Base-by-base conservation (phyloP, 2,797 vertebrate species). In the Schizothorax lantsangensis region DNA sequence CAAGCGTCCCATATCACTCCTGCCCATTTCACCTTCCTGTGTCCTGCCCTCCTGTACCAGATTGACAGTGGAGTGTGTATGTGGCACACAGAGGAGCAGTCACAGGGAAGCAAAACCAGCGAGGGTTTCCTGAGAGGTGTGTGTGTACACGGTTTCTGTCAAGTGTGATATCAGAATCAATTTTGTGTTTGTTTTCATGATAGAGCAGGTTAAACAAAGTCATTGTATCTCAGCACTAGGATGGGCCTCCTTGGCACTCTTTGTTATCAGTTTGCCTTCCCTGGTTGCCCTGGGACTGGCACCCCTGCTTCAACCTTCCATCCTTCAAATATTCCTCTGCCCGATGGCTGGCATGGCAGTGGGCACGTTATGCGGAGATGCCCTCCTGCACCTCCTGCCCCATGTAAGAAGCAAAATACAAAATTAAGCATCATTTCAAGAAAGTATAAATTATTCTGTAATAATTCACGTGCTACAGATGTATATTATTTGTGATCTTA, bases 61-160 rank as follows among this genome's bases (percentile, higher is more conserved):
- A 97, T 97, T 11, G 96, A 97, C 91, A 97, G 96, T 78, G 92
- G 96, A 0, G 96, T 97, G 88, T 97, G 96, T 92, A 94, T 96
- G 86, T 93, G 89, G 54, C 95, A 96, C 89, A 79, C 88, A 5
- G 93, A 94, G 1, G 90, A 92, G 11, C 59, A 89, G 5, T 86
- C 80, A 62, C 19, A 75, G 11, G 15, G 47, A 43, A 45, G 17
- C 30, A 64, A 84, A 81, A 74, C 72, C 8, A 78, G 73, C 14
- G 84, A 88, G 84, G 75, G 87, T 36, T 91, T 94, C 74, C 87
- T 93, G 7, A 90, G 83, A 90, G 93, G 64, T 68, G 77, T 71
- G 14, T 30, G 54, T 59, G 79, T 64, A 23, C 54, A 8, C 62
- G 77, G 30, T 85, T 45, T 86, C 23, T 38, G 8, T 81, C 9